These are phyloP conservation scores for Peribatodes rhomboidaria DNA, from an alignment of 2,888 invertebrate genomes.

Conservation along the genomic window DNA sequence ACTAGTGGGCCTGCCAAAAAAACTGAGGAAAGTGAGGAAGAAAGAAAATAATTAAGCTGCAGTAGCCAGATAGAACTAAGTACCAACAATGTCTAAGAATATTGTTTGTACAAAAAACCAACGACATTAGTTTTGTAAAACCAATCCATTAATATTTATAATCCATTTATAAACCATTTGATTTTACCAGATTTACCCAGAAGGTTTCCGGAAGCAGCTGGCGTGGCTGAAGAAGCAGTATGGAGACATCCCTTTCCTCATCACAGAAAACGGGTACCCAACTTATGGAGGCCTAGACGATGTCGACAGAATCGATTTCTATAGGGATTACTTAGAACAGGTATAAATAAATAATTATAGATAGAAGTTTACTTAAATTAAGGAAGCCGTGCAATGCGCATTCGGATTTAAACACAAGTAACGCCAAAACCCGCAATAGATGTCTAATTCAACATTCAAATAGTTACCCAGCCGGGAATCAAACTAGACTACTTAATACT, in stretches of 20 bases:
- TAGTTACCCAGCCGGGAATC: no score
- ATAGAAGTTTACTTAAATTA: no score
- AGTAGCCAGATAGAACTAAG: no score
- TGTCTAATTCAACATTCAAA: no score
- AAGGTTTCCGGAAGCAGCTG: constrained; percentile 72
- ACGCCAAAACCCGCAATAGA: not conserved
- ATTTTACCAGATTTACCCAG: constrained; percentile 65
- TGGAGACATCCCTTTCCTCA: constrained; percentile 65
- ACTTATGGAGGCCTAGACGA: constrained; percentile 57
- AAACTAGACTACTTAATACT: no score
- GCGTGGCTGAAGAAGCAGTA: constrained; percentile 73
- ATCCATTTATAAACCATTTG: not conserved
- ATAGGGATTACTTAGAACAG: constrained; percentile 57
- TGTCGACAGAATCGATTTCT: constrained; percentile 51
- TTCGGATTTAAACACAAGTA: not conserved
- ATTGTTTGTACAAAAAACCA: no score
- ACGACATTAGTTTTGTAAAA: no score
- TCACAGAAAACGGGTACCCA: constrained; percentile 78
- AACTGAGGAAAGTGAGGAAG: no score
- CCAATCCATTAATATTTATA: not conserved
- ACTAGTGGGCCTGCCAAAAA: no score
- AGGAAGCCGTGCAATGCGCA: no score
- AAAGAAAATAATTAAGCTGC: no score
- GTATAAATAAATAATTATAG: constrained; percentile 43
- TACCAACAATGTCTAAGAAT: no score